Conservation (phyloP, 2,113 vertebrate genomes). For the Zosterops pallidus region DNA sequence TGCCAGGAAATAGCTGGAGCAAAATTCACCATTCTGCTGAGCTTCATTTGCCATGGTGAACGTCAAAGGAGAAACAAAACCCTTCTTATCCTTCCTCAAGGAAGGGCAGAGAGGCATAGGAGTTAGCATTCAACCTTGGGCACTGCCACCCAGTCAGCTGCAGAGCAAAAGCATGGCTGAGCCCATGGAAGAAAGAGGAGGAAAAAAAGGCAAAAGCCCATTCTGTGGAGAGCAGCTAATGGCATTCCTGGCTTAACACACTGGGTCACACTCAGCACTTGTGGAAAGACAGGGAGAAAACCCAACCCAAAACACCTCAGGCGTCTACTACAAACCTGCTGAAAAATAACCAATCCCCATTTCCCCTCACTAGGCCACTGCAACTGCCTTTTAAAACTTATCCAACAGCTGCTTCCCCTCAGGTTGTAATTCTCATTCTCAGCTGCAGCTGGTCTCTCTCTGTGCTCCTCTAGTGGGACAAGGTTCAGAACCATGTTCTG, state of each 20-base stretch:
- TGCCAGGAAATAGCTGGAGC: not conserved
- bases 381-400: not conserved
- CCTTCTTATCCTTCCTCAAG: not conserved
- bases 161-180: not conserved
- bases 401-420: not conserved
- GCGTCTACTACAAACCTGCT: rapidly evolving
- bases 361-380: not conserved
- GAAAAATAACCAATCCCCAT: rapidly evolving
- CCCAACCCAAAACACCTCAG: not conserved
- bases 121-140: not conserved
- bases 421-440: not conserved
- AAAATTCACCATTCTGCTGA: not conserved
- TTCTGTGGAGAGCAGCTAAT: not conserved
- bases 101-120: not conserved
- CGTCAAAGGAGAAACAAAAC: not conserved
- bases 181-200: not conserved
- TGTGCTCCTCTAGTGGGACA: not conserved
- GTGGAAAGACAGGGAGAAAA: not conserved
- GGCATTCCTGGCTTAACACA: not conserved
- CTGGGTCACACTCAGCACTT: not conserved
- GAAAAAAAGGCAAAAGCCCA: not conserved
- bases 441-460: not conserved
- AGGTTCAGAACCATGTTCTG: not conserved
- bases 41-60: not conserved
- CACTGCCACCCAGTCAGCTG: not conserved